Percentiles rank a stretch among this genome's conserved stretches.
phyloP scores from a whole-genome alignment of 2,113 vertebrate genomes.

The Alosa alosa region DNA sequence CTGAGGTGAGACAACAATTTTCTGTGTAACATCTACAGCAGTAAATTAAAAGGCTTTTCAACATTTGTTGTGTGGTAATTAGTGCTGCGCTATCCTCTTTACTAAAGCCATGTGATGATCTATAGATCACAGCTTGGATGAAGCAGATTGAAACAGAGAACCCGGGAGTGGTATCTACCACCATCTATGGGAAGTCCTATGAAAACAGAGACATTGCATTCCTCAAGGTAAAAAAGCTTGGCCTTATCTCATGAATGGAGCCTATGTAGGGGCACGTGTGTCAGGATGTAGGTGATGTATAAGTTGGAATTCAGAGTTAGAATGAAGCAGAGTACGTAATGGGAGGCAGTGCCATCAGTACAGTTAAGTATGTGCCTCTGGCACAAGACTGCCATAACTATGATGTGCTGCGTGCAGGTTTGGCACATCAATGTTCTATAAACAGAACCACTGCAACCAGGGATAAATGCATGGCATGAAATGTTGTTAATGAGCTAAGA shows the following conservation, averaged over 20 bases:
- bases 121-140: slow-evolving; percentile 83
- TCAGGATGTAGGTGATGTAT: background rate
- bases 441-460: too few relatives aligned
- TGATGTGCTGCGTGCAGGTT: too few relatives aligned
- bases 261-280: background rate
- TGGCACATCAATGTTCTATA: too few relatives aligned
- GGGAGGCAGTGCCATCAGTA: too few relatives aligned
- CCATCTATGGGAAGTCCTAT: slow-evolving; percentile 72
- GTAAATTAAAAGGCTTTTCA: background rate
- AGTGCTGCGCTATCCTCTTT: background rate
- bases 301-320: background rate
- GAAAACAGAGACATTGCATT: slow-evolving; percentile 70
- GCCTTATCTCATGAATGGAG: background rate
- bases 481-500: too few relatives aligned
- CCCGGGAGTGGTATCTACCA: slow-evolving; percentile 67
- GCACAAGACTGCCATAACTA: too few relatives aligned
- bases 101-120: background rate
- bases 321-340: too few relatives aligned
- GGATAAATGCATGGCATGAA: too few relatives aligned
- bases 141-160: slow-evolving; percentile 58
- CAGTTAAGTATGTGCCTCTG: too few relatives aligned
- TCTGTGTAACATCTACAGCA: background rate
- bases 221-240: slow-evolving; percentile 71
- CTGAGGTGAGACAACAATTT: slow-evolving; percentile 62
- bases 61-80: too few relatives aligned